A percentile compares a stretch with the other conserved stretches of the same genome.
Conservation (phyloP, 2,113 vertebrate genomes). For the Pionites leucogaster region DNA sequence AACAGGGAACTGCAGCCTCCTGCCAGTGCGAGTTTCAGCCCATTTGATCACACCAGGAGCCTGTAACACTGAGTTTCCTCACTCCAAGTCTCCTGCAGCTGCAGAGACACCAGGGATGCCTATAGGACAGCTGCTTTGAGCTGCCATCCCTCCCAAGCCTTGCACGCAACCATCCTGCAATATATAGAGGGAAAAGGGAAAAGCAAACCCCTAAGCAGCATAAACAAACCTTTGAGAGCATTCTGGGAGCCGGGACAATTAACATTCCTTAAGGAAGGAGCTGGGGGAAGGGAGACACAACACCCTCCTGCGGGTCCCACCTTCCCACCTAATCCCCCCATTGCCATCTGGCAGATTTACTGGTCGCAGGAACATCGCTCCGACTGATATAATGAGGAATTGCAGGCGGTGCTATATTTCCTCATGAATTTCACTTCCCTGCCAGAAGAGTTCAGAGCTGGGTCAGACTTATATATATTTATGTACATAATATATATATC, state of each 20-base stretch:
- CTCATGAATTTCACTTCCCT: constrained; percentile 5
- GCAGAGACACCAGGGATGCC: not conserved
- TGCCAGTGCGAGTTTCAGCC: not conserved
- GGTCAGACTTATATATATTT: constrained; percentile 39
- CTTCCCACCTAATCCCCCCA: not conserved
- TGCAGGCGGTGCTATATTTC: constrained; percentile 34
- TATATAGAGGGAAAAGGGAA: not conserved
- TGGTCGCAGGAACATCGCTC: not conserved
- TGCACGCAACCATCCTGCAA: not conserved
- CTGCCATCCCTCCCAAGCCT: not conserved
- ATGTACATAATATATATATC: not conserved
- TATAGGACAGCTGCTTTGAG: not conserved
- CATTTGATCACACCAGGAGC: not conserved
- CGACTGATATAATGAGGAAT: constrained; percentile 32
- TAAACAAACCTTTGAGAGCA: not conserved
- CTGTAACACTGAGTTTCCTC: not conserved
- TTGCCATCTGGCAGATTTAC: constrained; percentile 56
- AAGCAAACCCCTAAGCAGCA: not conserved
- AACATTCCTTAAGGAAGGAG: not conserved
- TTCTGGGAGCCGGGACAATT: not conserved
- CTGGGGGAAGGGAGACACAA: not conserved
- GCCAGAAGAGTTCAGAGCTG: constrained; percentile 62
- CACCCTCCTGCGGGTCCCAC: not conserved
- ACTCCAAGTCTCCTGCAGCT: not conserved
- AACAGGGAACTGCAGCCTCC: not conserved